A percentile compares a stretch with the other conserved stretches of the same genome.
Evolutionary conservation across 2,888 invertebrate genomes (phyloP).

Genomic region (Ectropis crepuscularia): DNA sequence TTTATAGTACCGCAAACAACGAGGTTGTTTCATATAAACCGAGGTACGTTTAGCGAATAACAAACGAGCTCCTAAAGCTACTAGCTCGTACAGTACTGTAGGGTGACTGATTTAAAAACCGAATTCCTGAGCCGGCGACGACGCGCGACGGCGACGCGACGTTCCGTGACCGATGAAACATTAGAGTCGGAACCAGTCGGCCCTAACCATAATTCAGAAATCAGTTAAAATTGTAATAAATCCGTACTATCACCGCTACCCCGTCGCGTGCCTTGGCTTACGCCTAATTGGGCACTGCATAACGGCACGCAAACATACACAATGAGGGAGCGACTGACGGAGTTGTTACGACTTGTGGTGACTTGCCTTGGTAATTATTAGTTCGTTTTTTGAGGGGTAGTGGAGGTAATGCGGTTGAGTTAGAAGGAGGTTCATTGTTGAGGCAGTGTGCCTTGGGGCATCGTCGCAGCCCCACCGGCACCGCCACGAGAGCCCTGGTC

Average conservation of each 20-base stretch:
- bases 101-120: no score
- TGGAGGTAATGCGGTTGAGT: not conserved
- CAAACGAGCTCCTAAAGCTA: no score
- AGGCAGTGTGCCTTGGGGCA: conserved; percentile 22
- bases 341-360: not conserved
- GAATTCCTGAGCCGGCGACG: not conserved
- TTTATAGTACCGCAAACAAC: no score
- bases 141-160: conserved; percentile 7
- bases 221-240: conserved; percentile 47
- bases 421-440: conserved; percentile 5
- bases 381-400: not conserved
- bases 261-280: conserved; percentile 40
- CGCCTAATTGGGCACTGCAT: conserved; percentile 24
- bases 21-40: no score
- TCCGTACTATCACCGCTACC: conserved; percentile 40
- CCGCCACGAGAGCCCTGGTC: conserved; percentile 10
- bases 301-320: not conserved
- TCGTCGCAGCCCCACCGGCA: conserved; percentile 15
- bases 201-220: conserved; percentile 39
- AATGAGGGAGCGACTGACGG: not conserved
- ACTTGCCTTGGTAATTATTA: not conserved
- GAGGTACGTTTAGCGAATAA: no score
- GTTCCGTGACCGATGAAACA: conserved; percentile 34
- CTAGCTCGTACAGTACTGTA: no score
- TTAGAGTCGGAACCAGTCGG: conserved; percentile 38